phyloP scores from a whole-genome alignment of 2,888 invertebrate species.

The Ypsolopha sequella region DNA sequence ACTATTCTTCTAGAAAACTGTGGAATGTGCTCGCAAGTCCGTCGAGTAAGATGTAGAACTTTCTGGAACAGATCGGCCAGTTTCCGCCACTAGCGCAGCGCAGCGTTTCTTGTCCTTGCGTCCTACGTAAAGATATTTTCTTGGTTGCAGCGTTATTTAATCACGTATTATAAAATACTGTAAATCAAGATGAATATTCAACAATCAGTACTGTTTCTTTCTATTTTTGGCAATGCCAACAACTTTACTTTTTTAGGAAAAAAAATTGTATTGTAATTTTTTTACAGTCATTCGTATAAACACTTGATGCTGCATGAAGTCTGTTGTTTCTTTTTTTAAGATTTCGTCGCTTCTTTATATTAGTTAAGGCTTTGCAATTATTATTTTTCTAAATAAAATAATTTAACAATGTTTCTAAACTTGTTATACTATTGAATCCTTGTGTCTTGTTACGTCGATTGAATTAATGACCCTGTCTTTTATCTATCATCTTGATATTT shows the following conservation, averaged over 20 bases:
- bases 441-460: slow-evolving; percentile 25
- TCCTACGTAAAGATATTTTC: too few species aligned
- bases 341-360: neutral
- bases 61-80: too few species aligned
- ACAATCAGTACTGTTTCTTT: neutral
- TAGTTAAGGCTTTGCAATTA: neutral
- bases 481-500: slow-evolving; percentile 5
- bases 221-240: neutral
- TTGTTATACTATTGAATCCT: slow-evolving; percentile 19
- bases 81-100: too few species aligned
- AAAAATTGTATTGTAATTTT: neutral
- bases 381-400: neutral
- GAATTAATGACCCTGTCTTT: slow-evolving; percentile 42
- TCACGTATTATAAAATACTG: too few species aligned
- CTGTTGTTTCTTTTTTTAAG: neutral
- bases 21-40: too few species aligned
- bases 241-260: neutral
- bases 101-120: too few species aligned
- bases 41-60: too few species aligned
- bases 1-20: too few species aligned
- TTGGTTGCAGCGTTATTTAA: too few species aligned
- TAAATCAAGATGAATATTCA: neutral
- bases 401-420: neutral
- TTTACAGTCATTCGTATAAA: neutral
- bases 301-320: neutral